A percentile compares a stretch with the other conserved stretches of the same genome.
Evolutionary conservation across 2,888 invertebrate genomes (phyloP).

Genomic region (Cheilosia variabilis): DNA sequence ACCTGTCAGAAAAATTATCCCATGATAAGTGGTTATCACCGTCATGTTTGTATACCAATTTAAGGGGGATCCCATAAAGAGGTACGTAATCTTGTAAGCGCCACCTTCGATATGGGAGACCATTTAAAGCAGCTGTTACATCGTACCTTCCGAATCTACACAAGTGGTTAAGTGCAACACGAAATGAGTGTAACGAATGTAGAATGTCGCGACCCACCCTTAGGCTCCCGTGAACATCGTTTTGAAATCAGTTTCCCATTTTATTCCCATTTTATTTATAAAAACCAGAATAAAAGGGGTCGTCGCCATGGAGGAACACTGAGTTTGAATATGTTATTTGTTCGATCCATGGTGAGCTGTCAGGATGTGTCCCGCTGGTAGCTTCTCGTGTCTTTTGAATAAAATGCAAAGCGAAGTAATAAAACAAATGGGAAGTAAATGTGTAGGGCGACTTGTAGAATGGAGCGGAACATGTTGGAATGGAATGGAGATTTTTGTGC

Average conservation of each 20-base stretch:
- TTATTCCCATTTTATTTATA: background rate
- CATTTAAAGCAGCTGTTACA: too few species aligned
- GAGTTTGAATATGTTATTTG: background rate
- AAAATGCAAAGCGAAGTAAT: background rate
- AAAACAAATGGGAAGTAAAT: too few species aligned
- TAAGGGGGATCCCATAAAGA: too few species aligned
- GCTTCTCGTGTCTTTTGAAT: background rate
- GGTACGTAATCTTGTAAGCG: too few species aligned
- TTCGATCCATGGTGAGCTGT: background rate
- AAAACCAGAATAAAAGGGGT: background rate
- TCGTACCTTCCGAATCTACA: too few species aligned
- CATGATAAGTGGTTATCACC: background rate
- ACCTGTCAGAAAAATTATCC: background rate
- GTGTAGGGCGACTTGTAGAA: too few species aligned
- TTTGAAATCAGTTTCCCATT: background rate
- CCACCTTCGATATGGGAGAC: too few species aligned
- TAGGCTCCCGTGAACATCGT: background rate
- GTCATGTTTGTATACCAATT: too few species aligned
- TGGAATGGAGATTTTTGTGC: too few species aligned
- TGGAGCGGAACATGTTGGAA: too few species aligned
- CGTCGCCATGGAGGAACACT: background rate
- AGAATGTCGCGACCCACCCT: background rate
- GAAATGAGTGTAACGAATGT: too few species aligned
- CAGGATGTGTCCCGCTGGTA: background rate
- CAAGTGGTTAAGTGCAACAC: too few species aligned